Conservation (phyloP, 92 coral and sea anemone species). For the Bergia puertoricense region DNA sequence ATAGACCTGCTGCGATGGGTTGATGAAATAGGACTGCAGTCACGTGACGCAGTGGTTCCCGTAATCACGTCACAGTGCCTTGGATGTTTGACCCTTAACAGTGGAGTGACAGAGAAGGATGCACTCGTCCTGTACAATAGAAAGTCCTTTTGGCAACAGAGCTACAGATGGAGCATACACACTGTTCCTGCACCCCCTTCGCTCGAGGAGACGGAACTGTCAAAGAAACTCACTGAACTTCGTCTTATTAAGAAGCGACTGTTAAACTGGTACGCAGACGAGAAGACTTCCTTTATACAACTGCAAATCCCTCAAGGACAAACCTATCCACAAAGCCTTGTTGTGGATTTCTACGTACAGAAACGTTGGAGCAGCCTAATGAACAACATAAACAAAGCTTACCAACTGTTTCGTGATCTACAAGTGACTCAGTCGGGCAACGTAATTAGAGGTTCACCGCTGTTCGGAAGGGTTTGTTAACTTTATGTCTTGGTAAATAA, state of each 20-base stretch:
- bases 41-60: no score
- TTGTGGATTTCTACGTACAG: background rate
- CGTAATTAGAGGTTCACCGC: no score
- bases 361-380: no score
- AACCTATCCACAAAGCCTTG: background rate
- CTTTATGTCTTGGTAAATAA: no score
- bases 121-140: background rate
- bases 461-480: no score
- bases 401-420: no score
- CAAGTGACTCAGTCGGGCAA: no score
- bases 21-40: no score
- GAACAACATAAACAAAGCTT: no score
- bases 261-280: background rate
- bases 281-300: background rate
- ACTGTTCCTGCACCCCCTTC: constrained; percentile 10
- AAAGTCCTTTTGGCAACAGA: no score
- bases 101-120: background rate
- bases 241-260: background rate
- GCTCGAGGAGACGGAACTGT: background rate
- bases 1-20: no score
- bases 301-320: background rate
- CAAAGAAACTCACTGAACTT: background rate
- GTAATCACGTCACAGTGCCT: background rate
- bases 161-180: no score
- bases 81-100: background rate